Percentiles rank a stretch among this genome's conserved stretches.
These are phyloP conservation scores for Corythornis madagascariensis DNA, from an alignment of 2,113 vertebrate species.

Conservation along the genomic window DNA sequence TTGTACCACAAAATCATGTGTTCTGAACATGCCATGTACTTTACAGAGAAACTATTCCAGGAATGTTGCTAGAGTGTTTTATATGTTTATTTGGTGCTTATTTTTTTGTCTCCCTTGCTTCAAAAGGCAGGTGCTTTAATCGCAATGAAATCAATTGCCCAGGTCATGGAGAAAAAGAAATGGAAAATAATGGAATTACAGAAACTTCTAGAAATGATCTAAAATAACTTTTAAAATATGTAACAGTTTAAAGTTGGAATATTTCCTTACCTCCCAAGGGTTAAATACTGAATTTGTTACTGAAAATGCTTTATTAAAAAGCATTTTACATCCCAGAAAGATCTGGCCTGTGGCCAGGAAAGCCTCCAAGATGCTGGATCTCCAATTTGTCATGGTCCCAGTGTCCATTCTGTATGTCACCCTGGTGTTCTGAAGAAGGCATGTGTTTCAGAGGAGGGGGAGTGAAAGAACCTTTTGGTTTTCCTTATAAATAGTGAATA, in stretches of 20 bases:
- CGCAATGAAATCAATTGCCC: background rate
- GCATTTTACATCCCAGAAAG: background rate
- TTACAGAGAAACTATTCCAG: slow-evolving; percentile 40
- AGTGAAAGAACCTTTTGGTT: background rate
- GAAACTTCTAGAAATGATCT: background rate
- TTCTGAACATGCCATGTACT: slow-evolving; percentile 28
- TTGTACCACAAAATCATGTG: slow-evolving; percentile 38
- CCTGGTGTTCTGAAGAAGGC: background rate
- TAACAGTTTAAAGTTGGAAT: background rate
- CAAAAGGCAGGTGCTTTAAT: slow-evolving; percentile 41
- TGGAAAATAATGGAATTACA: background rate
- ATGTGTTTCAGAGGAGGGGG: accelerated
- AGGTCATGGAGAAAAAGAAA: background rate
- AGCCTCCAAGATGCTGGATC: background rate
- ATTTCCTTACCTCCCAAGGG: background rate
- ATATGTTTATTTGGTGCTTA: slow-evolving; percentile 36
- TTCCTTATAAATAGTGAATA: background rate
- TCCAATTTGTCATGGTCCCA: background rate
- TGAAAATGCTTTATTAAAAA: background rate
- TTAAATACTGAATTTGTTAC: background rate
- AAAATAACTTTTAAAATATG: background rate
- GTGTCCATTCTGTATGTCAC: background rate
- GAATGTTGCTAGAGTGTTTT: slow-evolving; percentile 53
- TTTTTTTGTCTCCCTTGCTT: background rate
- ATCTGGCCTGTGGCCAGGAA: background rate